Conservation (phyloP, 2,797 vertebrate species). For the Syndactyla subalaris region DNA sequence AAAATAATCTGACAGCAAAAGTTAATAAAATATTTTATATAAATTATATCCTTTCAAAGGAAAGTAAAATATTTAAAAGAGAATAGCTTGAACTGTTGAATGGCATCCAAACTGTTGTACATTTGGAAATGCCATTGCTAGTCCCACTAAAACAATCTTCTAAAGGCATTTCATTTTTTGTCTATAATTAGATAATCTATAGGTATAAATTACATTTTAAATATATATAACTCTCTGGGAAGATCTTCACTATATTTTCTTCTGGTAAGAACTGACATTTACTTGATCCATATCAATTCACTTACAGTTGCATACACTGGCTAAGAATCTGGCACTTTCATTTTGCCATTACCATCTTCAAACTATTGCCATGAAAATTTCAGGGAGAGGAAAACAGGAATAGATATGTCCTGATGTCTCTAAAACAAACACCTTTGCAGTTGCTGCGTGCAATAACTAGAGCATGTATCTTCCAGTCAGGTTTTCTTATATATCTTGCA, state of each 20-base stretch:
- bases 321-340: neutral
- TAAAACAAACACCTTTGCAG: neutral
- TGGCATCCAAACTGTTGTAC: neutral
- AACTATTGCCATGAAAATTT: neutral
- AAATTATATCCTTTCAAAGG: neutral
- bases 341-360: neutral
- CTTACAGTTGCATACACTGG: neutral
- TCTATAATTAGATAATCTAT: neutral
- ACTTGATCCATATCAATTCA: neutral
- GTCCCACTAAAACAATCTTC: neutral
- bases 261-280: neutral
- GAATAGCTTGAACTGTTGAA: neutral
- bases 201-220: neutral
- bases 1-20: constrained; percentile 2
- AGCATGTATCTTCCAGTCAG: neutral
- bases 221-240: neutral
- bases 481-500: neutral
- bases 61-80: constrained; percentile 7
- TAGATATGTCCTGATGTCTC: neutral
- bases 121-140: neutral
- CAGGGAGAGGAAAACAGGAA: neutral
- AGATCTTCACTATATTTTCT: neutral
- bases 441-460: neutral
- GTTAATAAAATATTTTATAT: neutral
- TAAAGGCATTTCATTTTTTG: neutral